phyloP scores from a whole-genome alignment of 2,888 invertebrate species.

The Cylloceria caligata region DNA sequence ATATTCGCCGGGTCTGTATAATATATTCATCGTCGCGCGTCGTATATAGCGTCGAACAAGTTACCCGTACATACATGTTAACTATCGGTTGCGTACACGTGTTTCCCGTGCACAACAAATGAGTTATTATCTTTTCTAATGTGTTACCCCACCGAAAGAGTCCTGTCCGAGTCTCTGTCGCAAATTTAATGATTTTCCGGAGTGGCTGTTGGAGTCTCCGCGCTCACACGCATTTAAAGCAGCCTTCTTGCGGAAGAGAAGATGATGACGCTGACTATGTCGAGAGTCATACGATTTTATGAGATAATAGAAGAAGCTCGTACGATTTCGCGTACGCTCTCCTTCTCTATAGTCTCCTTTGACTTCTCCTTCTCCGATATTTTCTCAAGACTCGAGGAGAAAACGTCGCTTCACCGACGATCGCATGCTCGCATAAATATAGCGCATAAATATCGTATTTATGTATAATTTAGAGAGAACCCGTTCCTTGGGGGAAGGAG shows the following conservation, averaged over 20 bases:
- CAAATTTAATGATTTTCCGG: background rate
- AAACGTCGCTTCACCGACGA: constrained; percentile 57
- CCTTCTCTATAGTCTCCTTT: background rate
- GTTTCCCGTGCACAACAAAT: constrained; percentile 7
- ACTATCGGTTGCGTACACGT: background rate
- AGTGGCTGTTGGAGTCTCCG: background rate
- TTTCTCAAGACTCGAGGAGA: constrained; percentile 33
- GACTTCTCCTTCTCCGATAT: constrained; percentile 8
- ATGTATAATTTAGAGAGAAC: constrained; percentile 70
- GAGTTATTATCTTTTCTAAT: constrained; percentile 54
- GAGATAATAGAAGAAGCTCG: background rate
- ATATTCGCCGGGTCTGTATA: constrained; percentile 43
- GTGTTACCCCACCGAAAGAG: background rate
- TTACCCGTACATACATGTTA: constrained; percentile 54
- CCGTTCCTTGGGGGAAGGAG: constrained; percentile 57
- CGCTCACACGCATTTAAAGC: constrained; percentile 10
- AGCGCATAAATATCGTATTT: constrained; percentile 71
- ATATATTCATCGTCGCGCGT: constrained; percentile 62
- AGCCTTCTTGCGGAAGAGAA: background rate
- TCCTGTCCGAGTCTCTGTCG: constrained; percentile 16
- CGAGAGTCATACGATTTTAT: constrained; percentile 29
- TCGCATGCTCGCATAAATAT: constrained; percentile 71
- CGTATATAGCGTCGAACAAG: constrained; percentile 60
- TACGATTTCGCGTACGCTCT: constrained; percentile 7
- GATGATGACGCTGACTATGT: constrained; percentile 10